Evolutionary conservation across 1,140 invertebrate species (phyloP), one percentile per base, ranked within the genome.

Genomic region (Pomacea maculata): DNA sequence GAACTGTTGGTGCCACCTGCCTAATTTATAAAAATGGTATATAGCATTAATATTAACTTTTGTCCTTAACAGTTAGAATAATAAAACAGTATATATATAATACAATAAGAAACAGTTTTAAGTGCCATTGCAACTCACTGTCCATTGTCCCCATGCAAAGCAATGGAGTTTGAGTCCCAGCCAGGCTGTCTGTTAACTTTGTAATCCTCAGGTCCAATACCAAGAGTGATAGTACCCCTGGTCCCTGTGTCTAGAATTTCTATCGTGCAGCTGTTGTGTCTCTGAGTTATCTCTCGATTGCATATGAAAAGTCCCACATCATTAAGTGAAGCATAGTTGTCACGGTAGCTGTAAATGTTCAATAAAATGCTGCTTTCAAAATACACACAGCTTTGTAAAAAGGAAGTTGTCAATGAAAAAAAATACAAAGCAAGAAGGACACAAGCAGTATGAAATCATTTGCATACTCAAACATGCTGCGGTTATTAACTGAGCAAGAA

Each of bases 121-220:
- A 45, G 45, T 68, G 14, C 6, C 55, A 19, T 17, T 29, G 57
- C 4, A 29, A 34, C 80, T 72, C 77, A 85, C 84, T 57, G 68
- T 71, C 82, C 82, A 79, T 82, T 67, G 61, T 82, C 82, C 14
- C 80, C 80, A 80, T 82, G 80, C 25, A 78, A 71, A 19, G 68
- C 82, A 65, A 83, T 45, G 19, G 84, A 85, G 29, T 64, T 67
- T 8, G 10, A 21, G 7, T 72, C 61, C 77, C 78, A 78, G 54
- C 82, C 84, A 10, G 79, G 82, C n/a, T 80, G 78, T 15, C 29
- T 1, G 10, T 73, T 73, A 10, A 61, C 12, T n/a, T 67, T 19
- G 64, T 83, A 83, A 34, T 83, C 67, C 52, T 83, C 82, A n/a
- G 82, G 78, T 15, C 84, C 84, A 75, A 85, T 14, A n/a, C 82